Base-by-base conservation (phyloP, 2,888 invertebrate species). In the Hololepta plana region DNA sequence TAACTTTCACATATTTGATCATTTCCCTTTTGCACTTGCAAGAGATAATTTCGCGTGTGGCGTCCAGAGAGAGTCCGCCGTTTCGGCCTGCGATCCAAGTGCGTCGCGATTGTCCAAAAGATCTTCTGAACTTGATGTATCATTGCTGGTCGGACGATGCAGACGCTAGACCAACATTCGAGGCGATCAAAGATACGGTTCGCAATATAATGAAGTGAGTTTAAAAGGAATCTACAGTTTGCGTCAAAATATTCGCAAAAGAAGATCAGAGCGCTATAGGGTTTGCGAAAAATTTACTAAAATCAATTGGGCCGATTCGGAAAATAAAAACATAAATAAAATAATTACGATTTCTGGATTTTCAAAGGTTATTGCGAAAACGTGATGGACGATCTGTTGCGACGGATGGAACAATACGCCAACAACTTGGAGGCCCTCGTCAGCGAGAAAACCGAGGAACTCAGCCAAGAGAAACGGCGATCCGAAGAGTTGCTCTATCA, bases 391-490 rank as follows among this genome's bases (percentile, higher is more conserved):
- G 95, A 95, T 47, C 60, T 95, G 6, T 51, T 85, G 1, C 69
- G 85, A 20, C 75, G 95, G 20, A 93, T 96, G 93, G 95, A 96
- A 50, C 91, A 91, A 49, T 96, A 96, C 51, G 95, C 96, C 11
- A 90, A 90, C 51, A 96, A 96, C 53, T 62, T 96, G 44, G 96
- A 96, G 53, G 79, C 77, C 2, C 58, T 95, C 4, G 96, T 96
- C 0, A 90, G 91, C 44, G 93, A 95, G 54, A 79, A 95, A 52
- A 96, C 95, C 0, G 82, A 90, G 38, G 91, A 93, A 47, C 63
- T 95, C 28, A 79, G 93, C 26, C 69, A 90, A 49, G 93, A 96
- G 56, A 96, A 96, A 56, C 67, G 87, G 30, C 70, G 91, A 28
- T 95, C 93, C 2, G 95, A 96, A 53, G 91, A 95, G 46, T 59